Evolutionary conservation across 2,888 invertebrate genomes (phyloP), one percentile per base, ranked within the genome.

Genomic region (Dynastes hyllus): DNA sequence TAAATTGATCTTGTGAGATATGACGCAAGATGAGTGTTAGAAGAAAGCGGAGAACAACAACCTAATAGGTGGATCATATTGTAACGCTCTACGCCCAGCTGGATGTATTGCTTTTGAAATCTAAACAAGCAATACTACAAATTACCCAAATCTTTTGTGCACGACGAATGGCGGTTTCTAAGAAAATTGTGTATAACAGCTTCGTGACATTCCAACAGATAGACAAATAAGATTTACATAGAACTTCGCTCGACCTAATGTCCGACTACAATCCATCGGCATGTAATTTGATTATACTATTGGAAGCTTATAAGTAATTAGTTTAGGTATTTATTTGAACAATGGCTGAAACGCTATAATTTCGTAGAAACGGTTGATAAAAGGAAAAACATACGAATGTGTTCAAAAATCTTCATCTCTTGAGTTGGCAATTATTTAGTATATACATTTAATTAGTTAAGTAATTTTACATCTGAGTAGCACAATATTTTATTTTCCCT

Each of bases 71-170:
- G 4, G 55, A 55, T 55, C 55, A 55, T 55, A 22, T 55, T 55
- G 22, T 22, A 55, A 55, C 22, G 8, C 9, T 55, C 16, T 22
- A 55, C n/a, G 55, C 55, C 55, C 55, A 55, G 55, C 55, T 55
- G 55, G 55, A 55, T 22, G 16, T 22, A 55, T 55, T 55, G 55
- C 16, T 55, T 55, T 55, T 55, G 22, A 55, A 55, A 55, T 55
- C 22, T 55, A 22, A 55, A 55, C 22, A 55, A 55, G 22, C 55
- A 55, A 16, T 22, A 55, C 22, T 55, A 55, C 55, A 55, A 55
- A 55, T 55, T 55, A 55, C 55, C 22, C n/a, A 55, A 55, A 55
- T 55, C 55, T 22, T 55, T 55, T 55, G 55, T 55, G 55, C 55
- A 55, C 55, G 55, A 55, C 55, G 22, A 55, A 55, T 55, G 22